phyloP scores from a whole-genome alignment of 2,888 invertebrate genomes.

The Perizoma affinitatum region DNA sequence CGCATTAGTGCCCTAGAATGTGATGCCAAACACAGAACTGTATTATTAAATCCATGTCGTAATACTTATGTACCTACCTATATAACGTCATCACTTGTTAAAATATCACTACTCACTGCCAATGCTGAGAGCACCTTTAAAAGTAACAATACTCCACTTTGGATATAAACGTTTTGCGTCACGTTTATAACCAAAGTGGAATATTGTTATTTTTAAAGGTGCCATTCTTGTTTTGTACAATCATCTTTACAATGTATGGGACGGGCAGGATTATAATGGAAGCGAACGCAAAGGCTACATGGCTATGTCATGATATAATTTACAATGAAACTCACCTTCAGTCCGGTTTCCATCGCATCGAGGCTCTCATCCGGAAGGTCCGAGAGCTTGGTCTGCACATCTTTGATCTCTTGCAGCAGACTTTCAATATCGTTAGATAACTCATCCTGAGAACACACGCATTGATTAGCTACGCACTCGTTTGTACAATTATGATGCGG shows the following conservation, averaged over 20 bases:
- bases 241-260: slow-evolving; percentile 10
- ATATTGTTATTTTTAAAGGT: too few relatives aligned
- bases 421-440: slow-evolving; percentile 88
- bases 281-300: background rate
- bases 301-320: slow-evolving; percentile 18
- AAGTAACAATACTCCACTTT: slow-evolving; percentile 35
- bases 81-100: slow-evolving; percentile 70
- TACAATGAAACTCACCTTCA: slow-evolving; percentile 85
- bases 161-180: slow-evolving; percentile 41
- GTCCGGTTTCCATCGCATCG: slow-evolving; percentile 87
- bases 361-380: slow-evolving; percentile 89
- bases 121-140: slow-evolving; percentile 48
- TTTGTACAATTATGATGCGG: slow-evolving; percentile 42
- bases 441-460: slow-evolving; percentile 85
- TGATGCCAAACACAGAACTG: slow-evolving; percentile 66
- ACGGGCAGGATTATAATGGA: background rate
- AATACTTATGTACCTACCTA: slow-evolving; percentile 51
- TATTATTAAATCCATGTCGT: slow-evolving; percentile 74
- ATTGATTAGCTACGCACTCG: slow-evolving; percentile 64
- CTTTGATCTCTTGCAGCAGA: slow-evolving; percentile 87
- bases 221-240: slow-evolving; percentile 72
- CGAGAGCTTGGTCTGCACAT: slow-evolving; percentile 87
- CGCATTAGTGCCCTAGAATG: slow-evolving; percentile 62
- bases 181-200: too few relatives aligned
- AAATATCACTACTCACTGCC: slow-evolving; percentile 58